Evolutionary conservation across 2,888 invertebrate genomes (phyloP), one percentile per base, ranked within the genome.

Genomic region (Sarcophaga rosellei): DNA sequence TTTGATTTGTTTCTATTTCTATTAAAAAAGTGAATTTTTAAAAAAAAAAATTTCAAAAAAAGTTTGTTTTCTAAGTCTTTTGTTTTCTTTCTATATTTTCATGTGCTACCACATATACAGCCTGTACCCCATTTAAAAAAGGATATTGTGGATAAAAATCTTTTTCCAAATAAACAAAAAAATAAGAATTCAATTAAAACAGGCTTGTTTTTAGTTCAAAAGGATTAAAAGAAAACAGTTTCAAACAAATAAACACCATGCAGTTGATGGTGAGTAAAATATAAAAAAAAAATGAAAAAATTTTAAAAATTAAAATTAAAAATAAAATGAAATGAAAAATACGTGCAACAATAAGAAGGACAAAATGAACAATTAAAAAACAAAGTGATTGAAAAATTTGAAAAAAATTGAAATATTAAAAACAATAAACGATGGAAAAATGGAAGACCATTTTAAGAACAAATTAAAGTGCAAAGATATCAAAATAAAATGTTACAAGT

Each of bases 1-100:
- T 23, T 23, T 35, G 6, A 35, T 25, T 25, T 25, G 25, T 25
- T 35, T 35, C 35, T 35, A 10, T 35, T 35, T 35, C 83, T 11
- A 25, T 63, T 35, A 23, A 47, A 25, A 66, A 72, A 77, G 70
- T 82, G 68, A 81, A 72, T 82, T 23, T 45, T 66, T 35, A 47
- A 59, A 69, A 65, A 70, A 77, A 63, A 79, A 17, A 86, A 88
- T 88, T 90, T 89, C 75, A 35, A 35, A 89, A 90, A 84, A 91
- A 90, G 90, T 89, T 89, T 83, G 87, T 89, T 89, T 89, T n/a
- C 66, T 81, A 45, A 35, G 35, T 35, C 35, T 35, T 35, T 35
- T 35, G 35, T 35, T 35, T 35, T 35, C 35, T 35, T 35, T 10
- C 8, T 84, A 72, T 83, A 72, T 74, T 87, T 84, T 85, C 86